Percentiles rank a stretch among this genome's conserved stretches.
These are phyloP conservation scores for Drosophila niveifrons DNA, from an alignment of 2,888 invertebrate species.

Conservation along the genomic window DNA sequence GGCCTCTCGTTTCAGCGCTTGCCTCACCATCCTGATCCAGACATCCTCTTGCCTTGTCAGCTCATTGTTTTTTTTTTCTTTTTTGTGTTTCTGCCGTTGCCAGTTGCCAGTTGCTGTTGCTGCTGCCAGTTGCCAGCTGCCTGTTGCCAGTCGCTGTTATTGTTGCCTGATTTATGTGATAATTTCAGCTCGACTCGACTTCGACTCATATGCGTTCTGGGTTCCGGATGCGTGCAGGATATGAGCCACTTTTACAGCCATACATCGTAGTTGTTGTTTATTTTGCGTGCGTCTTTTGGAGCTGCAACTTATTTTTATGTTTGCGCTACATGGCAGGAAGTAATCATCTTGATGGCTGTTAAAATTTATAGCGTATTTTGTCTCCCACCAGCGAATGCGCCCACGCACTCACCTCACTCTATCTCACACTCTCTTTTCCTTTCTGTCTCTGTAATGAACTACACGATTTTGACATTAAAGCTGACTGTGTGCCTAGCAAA, in stretches of 20 bases:
- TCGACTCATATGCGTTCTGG: constrained; percentile 68
- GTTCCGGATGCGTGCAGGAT: constrained; percentile 77
- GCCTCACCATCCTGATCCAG: background rate
- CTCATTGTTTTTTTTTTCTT: constrained; percentile 65
- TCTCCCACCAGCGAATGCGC: constrained; percentile 26
- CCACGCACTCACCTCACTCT: constrained; percentile 3
- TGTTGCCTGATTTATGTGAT: constrained; percentile 76
- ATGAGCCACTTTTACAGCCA: constrained; percentile 79
- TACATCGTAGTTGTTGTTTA: constrained; percentile 66
- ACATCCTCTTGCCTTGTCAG: constrained; percentile 20
- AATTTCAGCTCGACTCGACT: constrained; percentile 67
- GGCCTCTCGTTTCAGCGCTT: constrained; percentile 54
- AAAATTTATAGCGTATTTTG: constrained; percentile 74
- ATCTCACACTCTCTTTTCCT: background rate
- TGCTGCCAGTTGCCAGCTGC: constrained; percentile 44
- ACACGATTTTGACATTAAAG: constrained; percentile 78
- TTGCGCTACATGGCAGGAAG: constrained; percentile 77
- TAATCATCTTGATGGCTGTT: constrained; percentile 81
- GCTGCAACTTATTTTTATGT: constrained; percentile 78
- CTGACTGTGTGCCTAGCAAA: constrained; percentile 50
- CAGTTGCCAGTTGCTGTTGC: constrained; percentile 29
- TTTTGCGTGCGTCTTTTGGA: constrained; percentile 63
- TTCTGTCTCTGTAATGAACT: constrained; percentile 68
- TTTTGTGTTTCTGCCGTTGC: constrained; percentile 14
- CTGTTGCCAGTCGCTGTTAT: constrained; percentile 49